These are phyloP conservation scores for Hoplostethus atlanticus DNA, from an alignment of 2,797 vertebrate genomes.

Conservation along the genomic window DNA sequence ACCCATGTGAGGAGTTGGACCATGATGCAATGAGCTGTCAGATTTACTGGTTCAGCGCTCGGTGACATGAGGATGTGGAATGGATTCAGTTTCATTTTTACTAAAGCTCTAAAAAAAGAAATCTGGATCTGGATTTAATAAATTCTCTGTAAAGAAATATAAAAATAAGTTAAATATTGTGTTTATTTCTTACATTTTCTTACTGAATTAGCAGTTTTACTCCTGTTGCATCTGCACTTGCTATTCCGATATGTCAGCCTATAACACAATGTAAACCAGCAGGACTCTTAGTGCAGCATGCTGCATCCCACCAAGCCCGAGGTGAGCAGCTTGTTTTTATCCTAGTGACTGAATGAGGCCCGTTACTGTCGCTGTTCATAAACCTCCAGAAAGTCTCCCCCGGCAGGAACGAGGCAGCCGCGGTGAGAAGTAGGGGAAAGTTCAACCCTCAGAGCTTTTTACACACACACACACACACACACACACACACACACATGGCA, in stretches of 20 bases:
- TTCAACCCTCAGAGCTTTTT: constrained; percentile 72
- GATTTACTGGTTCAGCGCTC: constrained; percentile 30
- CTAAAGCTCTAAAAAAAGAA: background rate
- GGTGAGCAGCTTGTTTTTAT: background rate
- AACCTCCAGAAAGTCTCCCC: background rate
- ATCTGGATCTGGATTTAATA: too few species aligned
- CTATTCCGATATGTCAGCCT: too few species aligned
- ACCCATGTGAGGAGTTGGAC: constrained; percentile 25
- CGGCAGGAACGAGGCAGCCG: constrained; percentile 59
- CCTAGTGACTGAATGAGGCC: background rate
- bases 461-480: constrained; percentile 19
- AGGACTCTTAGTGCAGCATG: too few species aligned
- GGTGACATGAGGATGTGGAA: background rate
- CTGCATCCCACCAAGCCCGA: too few species aligned
- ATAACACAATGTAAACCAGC: too few species aligned
- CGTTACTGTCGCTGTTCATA: constrained; percentile 12
- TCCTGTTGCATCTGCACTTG: too few species aligned
- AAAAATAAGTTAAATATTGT: too few species aligned
- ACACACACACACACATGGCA: constrained; percentile 42
- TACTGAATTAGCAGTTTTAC: too few species aligned
- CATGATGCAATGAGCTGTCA: constrained; percentile 70
- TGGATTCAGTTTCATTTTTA: background rate
- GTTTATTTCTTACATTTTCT: too few species aligned
- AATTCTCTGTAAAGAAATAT: too few species aligned
- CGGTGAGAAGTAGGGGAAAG: constrained; percentile 86